Conservation (phyloP, 2,888 invertebrate species). For the Teleogryllus oceanicus region DNA sequence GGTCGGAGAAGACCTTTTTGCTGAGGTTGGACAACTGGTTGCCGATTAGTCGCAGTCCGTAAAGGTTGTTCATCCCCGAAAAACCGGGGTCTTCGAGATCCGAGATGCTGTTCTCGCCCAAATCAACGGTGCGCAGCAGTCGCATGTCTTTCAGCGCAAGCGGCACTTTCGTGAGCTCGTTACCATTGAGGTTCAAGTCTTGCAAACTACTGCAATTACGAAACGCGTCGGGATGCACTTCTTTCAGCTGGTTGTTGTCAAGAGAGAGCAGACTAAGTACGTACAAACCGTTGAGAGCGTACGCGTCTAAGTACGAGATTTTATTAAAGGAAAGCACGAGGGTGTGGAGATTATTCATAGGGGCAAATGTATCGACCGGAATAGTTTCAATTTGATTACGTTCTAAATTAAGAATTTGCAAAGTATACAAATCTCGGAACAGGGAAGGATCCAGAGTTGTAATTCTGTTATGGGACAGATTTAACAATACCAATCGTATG, state of each 20-base stretch:
- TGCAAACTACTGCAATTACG: slow-evolving; percentile 86
- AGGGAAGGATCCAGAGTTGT: slow-evolving; percentile 76
- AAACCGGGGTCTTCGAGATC: slow-evolving; percentile 78
- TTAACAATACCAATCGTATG: slow-evolving; percentile 80
- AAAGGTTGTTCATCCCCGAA: slow-evolving; percentile 78
- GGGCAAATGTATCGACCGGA: slow-evolving; percentile 81
- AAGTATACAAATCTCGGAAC: slow-evolving; percentile 79
- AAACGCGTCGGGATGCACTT: slow-evolving; percentile 83
- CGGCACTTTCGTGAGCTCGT: slow-evolving; percentile 76
- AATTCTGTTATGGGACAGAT: slow-evolving; percentile 80
- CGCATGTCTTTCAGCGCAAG: slow-evolving; percentile 80
- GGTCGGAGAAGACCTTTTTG: slow-evolving; percentile 71
- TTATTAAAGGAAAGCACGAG: slow-evolving; percentile 81
- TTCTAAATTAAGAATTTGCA: slow-evolving; percentile 81
- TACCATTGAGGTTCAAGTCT: slow-evolving; percentile 86
- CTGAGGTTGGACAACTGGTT: slow-evolving; percentile 81
- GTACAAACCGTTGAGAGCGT: slow-evolving; percentile 82
- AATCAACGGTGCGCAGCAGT: slow-evolving; percentile 78
- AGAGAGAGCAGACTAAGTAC: slow-evolving; percentile 79
- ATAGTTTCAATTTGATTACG: slow-evolving; percentile 80
- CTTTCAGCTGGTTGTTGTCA: slow-evolving; percentile 80
- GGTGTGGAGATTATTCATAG: slow-evolving; percentile 89
- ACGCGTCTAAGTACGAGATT: slow-evolving; percentile 78
- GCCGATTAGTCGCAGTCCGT: slow-evolving; percentile 82
- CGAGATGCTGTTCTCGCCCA: slow-evolving; percentile 86